Percentiles rank a stretch among this genome's conserved stretches.
Conservation (phyloP, 1,140 invertebrate genomes). For the Halotydeus destructor region DNA sequence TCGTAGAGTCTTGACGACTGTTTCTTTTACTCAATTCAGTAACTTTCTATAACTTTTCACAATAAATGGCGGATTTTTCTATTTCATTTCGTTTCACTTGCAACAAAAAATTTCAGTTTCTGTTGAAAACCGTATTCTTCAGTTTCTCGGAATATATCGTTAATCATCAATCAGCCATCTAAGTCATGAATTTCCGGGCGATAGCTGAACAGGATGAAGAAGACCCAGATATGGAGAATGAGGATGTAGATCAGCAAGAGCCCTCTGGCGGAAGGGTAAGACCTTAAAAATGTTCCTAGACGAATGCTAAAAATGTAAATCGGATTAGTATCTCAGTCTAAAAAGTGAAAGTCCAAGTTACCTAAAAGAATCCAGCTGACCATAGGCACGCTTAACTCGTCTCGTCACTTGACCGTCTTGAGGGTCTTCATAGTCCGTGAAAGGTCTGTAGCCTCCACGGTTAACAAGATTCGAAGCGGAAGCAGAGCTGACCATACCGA, state of each 20-base stretch:
- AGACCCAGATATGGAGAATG: slow-evolving; percentile 45
- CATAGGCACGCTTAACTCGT: slow-evolving; percentile 54
- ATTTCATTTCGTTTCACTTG: too few species aligned
- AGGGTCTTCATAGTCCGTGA: slow-evolving; percentile 46
- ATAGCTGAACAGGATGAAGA: slow-evolving; percentile 42
- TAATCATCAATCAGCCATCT: too few species aligned
- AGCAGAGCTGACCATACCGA: slow-evolving; percentile 8
- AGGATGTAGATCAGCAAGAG: slow-evolving; percentile 52
- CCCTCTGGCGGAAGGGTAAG: slow-evolving; percentile 55
- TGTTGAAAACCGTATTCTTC: too few species aligned
- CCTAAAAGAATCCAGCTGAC: slow-evolving; percentile 46
- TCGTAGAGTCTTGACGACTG: too few species aligned
- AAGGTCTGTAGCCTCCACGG: too few species aligned
- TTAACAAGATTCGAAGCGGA: slow-evolving; percentile 5
- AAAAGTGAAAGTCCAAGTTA: slow-evolving; percentile 14
- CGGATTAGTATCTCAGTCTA: slow-evolving; percentile 43
- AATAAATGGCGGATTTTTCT: too few species aligned
- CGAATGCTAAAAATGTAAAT: slow-evolving; percentile 51
- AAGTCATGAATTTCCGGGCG: slow-evolving; percentile 38
- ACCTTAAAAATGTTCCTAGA: slow-evolving; percentile 50
- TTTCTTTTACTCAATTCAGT: too few species aligned
- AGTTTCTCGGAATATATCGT: too few species aligned
- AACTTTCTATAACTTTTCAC: too few species aligned
- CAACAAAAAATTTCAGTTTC: too few species aligned
- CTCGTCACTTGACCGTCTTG: slow-evolving; percentile 52